phyloP scores from a whole-genome alignment of 2,888 invertebrate genomes.

The Orchesella flavescens region DNA sequence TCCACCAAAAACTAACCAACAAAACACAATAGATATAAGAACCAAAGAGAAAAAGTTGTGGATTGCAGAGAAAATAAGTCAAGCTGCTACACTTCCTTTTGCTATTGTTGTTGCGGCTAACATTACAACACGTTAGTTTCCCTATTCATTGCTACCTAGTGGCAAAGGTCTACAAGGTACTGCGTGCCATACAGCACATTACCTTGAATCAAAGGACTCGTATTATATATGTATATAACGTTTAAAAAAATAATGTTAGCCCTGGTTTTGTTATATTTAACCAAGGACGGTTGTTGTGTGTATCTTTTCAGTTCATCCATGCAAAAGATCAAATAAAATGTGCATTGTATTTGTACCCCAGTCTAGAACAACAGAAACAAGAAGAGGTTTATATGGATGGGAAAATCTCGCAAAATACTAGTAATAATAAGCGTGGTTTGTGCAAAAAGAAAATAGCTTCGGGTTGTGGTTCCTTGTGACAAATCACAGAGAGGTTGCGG shows the following conservation, averaged over 20 bases:
- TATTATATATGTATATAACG: too few species aligned
- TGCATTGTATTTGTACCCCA: too few species aligned
- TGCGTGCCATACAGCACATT: too few species aligned
- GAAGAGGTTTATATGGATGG: too few species aligned
- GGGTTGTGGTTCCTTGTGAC: slow-evolving; percentile 31
- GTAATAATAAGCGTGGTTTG: too few species aligned
- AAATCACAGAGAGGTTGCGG: neutral
- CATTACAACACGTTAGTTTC: slow-evolving; percentile 22
- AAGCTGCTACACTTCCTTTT: slow-evolving; percentile 29
- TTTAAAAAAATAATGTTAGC: too few species aligned
- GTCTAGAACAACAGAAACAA: too few species aligned
- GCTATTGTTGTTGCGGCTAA: slow-evolving; percentile 30
- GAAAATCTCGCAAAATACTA: too few species aligned
- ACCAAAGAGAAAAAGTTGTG: slow-evolving; percentile 21
- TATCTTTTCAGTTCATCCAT: slow-evolving; percentile 10
- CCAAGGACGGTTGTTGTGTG: too few species aligned
- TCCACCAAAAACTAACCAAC: slow-evolving; percentile 11
- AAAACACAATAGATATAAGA: slow-evolving; percentile 23
- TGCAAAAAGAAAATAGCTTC: slow-evolving; percentile 10
- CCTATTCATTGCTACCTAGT: neutral
- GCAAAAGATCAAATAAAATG: slow-evolving; percentile 23
- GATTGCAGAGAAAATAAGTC: slow-evolving; percentile 19
- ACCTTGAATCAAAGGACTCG: too few species aligned
- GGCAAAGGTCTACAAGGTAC: too few species aligned
- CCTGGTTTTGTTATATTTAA: too few species aligned